Evolutionary conservation across 2,113 vertebrate genomes (phyloP), one percentile per base, ranked within the genome.

Genomic region (Sylvia atricapilla): DNA sequence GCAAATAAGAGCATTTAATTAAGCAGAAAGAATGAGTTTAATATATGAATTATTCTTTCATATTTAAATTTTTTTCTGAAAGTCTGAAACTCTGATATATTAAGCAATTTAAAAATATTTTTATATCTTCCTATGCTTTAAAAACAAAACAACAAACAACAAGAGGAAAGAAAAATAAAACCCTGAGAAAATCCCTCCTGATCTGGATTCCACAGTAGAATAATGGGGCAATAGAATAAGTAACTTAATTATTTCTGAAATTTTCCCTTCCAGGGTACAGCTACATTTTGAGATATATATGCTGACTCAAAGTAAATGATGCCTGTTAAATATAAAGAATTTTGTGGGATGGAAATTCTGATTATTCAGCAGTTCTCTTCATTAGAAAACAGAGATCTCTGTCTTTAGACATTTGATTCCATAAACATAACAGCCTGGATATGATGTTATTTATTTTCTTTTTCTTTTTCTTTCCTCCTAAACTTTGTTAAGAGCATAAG

Each of bases 171-270:
- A 10, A 43, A 31, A 47, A 7, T 8, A 18, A 47, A 47, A 47
- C 22, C 22, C 22, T 23, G 0, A 9, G 1, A 13, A 39, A 46
- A 23, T 0, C 0, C 1, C 2, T 66, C 67, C 21, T 64, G 11
- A 47, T 24, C 4, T 1, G 2, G 79, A 19, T 55, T 60, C 18
- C 13, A 44, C 4, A 56, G 15, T 4, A 66, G 33, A 21, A 72
- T 44, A 84, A 73, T 55, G 11, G 4, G 6, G 2, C 6, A 75
- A 13, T 14, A 50, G 11, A 59, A 17, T 21, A 55, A 19, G 21
- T 78, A 78, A 49, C 10, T 27, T 44, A 91, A 63, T 59, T 75
- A 39, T 78, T 90, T 87, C 14, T 74, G 35, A 70, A 87, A 77
- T 62, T 52, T 56, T 89, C 10, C 7, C 15, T 87, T 94, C 33